phyloP scores from a whole-genome alignment of 2,113 vertebrate species.

The Centropristis striata region DNA sequence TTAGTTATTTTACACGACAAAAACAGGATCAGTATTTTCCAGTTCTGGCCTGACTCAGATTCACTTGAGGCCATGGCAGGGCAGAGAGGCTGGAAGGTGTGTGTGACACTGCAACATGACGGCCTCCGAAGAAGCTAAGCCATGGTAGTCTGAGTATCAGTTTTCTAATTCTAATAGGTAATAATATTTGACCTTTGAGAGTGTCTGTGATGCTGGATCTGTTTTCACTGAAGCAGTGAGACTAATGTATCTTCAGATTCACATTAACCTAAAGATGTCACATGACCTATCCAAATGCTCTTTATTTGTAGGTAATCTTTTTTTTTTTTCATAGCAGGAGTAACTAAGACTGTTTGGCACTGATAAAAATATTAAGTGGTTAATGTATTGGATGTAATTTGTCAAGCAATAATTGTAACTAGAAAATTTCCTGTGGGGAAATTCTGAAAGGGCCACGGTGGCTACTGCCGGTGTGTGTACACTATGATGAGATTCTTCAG shows the following conservation, averaged over 20 bases:
- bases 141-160: slow-evolving; percentile 15
- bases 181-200: slow-evolving; percentile 30
- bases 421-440: too few relatives aligned
- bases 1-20: slow-evolving; percentile 23
- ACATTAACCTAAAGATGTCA: neutral
- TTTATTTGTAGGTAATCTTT: too few relatives aligned
- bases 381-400: neutral
- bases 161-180: slow-evolving; percentile 42
- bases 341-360: too few relatives aligned
- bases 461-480: too few relatives aligned
- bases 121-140: slow-evolving; percentile 23
- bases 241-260: neutral
- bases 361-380: too few relatives aligned
- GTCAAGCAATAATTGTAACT: neutral
- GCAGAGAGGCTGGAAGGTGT: neutral
- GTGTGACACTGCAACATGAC: neutral
- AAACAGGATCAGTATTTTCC: slow-evolving; percentile 30
- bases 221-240: neutral
- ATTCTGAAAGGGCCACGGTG: too few relatives aligned
- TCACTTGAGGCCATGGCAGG: slow-evolving; percentile 36
- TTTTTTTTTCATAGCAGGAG: neutral
- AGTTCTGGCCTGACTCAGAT: slow-evolving; percentile 44
- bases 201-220: slow-evolving; percentile 10
- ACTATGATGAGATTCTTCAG: too few relatives aligned
- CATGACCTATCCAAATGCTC: neutral